A percentile compares a stretch with the other conserved stretches of the same genome.
phyloP scores from a whole-genome alignment of 2,113 vertebrate genomes.

The Microtus ochrogaster region DNA sequence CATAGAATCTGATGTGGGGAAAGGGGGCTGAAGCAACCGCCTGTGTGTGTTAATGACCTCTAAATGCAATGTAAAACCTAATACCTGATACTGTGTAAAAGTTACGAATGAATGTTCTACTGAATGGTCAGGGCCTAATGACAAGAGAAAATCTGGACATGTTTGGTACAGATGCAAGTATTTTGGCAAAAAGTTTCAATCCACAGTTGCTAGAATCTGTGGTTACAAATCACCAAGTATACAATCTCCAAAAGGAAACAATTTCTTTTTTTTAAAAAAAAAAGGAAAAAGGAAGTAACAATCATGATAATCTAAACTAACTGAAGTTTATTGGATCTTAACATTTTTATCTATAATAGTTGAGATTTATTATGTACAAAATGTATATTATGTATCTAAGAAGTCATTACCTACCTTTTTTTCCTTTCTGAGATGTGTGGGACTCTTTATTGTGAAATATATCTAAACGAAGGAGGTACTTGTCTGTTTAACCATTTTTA shows the following conservation, averaged over 20 bases:
- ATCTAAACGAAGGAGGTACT: background rate
- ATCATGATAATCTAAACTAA: background rate
- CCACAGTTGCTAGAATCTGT: background rate
- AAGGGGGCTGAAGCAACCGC: too few species aligned
- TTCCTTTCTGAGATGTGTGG: slow-evolving; percentile 6
- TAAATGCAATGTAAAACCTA: background rate
- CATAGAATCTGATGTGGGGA: background rate
- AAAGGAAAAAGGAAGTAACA: background rate
- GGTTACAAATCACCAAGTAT: too few species aligned
- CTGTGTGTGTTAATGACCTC: background rate
- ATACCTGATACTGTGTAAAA: background rate
- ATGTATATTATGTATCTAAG: background rate
- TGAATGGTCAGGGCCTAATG: background rate
- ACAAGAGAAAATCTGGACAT: background rate
- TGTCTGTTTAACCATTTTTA: background rate
- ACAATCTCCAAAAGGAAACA: background rate
- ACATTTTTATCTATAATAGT: background rate
- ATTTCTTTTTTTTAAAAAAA: background rate
- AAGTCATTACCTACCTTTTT: background rate
- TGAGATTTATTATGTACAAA: background rate
- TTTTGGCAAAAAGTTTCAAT: background rate
- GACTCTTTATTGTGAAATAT: slow-evolving; percentile 9
- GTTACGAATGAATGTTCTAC: too few species aligned
- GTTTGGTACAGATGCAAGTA: background rate
- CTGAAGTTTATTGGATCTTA: background rate